phyloP scores from a whole-genome alignment of 2,888 invertebrate species.

The Serrognathus titanus region DNA sequence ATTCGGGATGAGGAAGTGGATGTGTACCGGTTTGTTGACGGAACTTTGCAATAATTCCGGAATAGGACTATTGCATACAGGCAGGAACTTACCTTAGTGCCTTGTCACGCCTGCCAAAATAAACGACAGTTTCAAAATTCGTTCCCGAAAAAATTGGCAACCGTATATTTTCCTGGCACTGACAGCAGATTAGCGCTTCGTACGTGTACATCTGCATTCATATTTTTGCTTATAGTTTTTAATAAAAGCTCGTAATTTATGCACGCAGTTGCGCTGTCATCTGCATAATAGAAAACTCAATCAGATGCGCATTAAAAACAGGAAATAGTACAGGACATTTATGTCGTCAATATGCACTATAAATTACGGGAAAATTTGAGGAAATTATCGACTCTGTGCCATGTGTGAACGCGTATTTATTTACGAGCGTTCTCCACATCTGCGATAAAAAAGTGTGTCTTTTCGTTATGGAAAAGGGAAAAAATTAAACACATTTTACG shows the following conservation, averaged over 20 bases:
- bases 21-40: too few relatives aligned
- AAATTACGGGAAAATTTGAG: slow-evolving; percentile 17
- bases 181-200: too few relatives aligned
- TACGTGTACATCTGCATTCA: neutral
- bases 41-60: too few relatives aligned
- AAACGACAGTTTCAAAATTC: too few relatives aligned
- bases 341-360: slow-evolving; percentile 16
- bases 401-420: neutral
- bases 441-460: neutral
- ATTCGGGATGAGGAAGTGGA: too few relatives aligned
- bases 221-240: neutral
- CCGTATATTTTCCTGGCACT: too few relatives aligned
- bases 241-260: slow-evolving; percentile 9
- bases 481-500: too few relatives aligned
- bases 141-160: too few relatives aligned
- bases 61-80: too few relatives aligned
- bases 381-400: slow-evolving; percentile 14
- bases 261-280: slow-evolving; percentile 13
- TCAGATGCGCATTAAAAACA: slow-evolving; percentile 17
- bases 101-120: too few relatives aligned
- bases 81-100: too few relatives aligned
- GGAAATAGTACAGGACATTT: slow-evolving; percentile 16
- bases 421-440: neutral
- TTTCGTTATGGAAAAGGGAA: too few relatives aligned
- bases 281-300: slow-evolving; percentile 18